Evolutionary conservation across 2,113 vertebrate genomes (phyloP).

Genomic region (Entelurus aequoreus): DNA sequence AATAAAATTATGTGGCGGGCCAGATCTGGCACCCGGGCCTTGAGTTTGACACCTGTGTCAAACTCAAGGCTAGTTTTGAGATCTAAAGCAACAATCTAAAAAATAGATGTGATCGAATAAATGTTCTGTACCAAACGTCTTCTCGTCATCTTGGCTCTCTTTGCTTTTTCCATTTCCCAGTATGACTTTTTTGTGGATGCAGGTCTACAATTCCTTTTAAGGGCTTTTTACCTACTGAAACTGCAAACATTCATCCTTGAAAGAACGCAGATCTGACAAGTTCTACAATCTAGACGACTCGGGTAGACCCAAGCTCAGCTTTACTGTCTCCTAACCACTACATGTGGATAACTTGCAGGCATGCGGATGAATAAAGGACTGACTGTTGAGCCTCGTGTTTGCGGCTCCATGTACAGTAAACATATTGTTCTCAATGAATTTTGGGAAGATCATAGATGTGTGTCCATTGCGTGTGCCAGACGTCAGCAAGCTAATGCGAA

Average conservation of each 20-base stretch:
- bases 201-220: background rate
- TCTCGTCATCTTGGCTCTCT: background rate
- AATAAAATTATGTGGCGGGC: too few species aligned
- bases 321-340: background rate
- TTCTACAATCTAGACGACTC: background rate
- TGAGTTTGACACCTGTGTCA: too few species aligned
- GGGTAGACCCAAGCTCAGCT: background rate
- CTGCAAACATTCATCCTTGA: background rate
- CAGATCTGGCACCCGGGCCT: too few species aligned
- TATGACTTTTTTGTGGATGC: background rate
- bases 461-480: slow-evolving; percentile 10
- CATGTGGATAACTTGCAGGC: background rate
- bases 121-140: background rate
- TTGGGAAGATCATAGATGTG: background rate
- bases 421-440: background rate
- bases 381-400: background rate
- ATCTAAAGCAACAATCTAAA: too few species aligned
- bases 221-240: background rate
- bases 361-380: background rate
- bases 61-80: too few species aligned
- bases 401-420: background rate
- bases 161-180: background rate
- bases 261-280: background rate
- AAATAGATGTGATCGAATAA: too few species aligned
- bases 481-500: slow-evolving; percentile 19